Evolutionary conservation across 2,113 vertebrate species (phyloP).

Genomic region (Nerophis ophidion): DNA sequence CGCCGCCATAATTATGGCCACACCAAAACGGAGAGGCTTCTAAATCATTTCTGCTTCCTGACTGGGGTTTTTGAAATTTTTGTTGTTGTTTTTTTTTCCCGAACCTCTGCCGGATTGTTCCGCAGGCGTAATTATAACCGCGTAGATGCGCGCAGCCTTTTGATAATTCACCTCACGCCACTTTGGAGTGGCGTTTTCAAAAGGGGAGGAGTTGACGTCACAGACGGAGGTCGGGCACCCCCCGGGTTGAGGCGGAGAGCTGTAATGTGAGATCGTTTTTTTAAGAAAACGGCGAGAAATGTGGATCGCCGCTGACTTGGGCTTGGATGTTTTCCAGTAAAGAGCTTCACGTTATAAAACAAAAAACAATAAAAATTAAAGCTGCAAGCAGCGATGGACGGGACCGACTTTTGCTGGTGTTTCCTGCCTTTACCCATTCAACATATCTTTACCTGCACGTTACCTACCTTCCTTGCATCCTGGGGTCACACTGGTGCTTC

Average conservation of each 20-base stretch:
- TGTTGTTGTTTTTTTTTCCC: not conserved
- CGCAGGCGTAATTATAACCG: conserved; percentile 80
- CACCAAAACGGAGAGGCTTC: conserved; percentile 59
- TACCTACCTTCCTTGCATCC: too few relatives aligned
- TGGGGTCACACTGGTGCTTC: too few relatives aligned
- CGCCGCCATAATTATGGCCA: conserved; percentile 74
- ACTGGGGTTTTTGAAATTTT: conserved; percentile 47
- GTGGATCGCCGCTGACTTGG: too few relatives aligned
- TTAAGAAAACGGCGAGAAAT: not conserved
- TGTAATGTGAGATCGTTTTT: not conserved
- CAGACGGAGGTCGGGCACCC: conserved; percentile 1
- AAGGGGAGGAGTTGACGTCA: conserved; percentile 33
- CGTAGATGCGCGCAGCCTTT: conserved; percentile 69
- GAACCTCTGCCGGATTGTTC: conserved; percentile 43
- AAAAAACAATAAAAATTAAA: too few relatives aligned
- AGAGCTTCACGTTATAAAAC: too few relatives aligned
- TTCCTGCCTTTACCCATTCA: too few relatives aligned
- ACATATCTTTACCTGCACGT: too few relatives aligned
- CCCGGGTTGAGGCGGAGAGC: conserved; percentile 7
- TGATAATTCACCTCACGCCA: conserved; percentile 68
- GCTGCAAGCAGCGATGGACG: too few relatives aligned
- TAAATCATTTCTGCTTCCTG: conserved; percentile 65
- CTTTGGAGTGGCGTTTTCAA: conserved; percentile 42
- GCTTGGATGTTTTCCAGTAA: not conserved
- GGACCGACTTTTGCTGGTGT: too few relatives aligned